phyloP scores from a whole-genome alignment of 53 echinoderm and acorn worm species.

The Echinarachnius parma region DNA sequence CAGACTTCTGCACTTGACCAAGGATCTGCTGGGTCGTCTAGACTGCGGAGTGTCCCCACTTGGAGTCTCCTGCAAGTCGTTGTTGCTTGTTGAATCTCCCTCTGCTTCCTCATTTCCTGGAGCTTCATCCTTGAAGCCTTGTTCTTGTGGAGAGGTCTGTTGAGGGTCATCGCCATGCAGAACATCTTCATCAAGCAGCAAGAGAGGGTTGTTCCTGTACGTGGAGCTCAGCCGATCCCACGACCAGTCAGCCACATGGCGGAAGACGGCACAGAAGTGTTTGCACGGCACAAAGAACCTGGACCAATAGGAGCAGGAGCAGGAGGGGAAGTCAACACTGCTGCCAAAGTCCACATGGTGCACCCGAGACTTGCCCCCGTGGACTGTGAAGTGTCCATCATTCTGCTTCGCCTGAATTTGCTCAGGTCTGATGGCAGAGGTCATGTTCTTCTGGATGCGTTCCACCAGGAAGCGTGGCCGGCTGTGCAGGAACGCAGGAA shows the following conservation, averaged over 20 bases:
- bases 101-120: background rate
- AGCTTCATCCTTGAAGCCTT: background rate
- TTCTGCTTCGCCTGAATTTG: conserved; percentile 10
- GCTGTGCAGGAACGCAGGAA: conserved; percentile 36
- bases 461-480: conserved; percentile 25
- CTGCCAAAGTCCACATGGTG: conserved; percentile 47
- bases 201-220: conserved; percentile 56
- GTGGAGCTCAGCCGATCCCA: conserved; percentile 56
- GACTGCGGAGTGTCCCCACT: background rate
- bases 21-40: conserved; percentile 6
- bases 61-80: background rate
- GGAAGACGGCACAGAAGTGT: conserved; percentile 63
- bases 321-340: conserved; percentile 47
- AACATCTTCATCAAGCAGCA: conserved; percentile 45
- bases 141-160: background rate
- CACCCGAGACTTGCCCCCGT: conserved; percentile 2
- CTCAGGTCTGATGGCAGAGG: conserved; percentile 15
- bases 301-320: conserved; percentile 52
- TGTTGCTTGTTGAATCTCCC: background rate
- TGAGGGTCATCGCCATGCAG: background rate
- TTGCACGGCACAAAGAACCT: conserved; percentile 44
- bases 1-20: conserved; percentile 22
- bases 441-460: conserved; percentile 25
- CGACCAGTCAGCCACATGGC: conserved; percentile 32
- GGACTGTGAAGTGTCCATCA: conserved; percentile 50